Evolutionary conservation across 2,113 vertebrate species (phyloP), one percentile per base, ranked within the genome.

Genomic region (Pelusios castaneus): DNA sequence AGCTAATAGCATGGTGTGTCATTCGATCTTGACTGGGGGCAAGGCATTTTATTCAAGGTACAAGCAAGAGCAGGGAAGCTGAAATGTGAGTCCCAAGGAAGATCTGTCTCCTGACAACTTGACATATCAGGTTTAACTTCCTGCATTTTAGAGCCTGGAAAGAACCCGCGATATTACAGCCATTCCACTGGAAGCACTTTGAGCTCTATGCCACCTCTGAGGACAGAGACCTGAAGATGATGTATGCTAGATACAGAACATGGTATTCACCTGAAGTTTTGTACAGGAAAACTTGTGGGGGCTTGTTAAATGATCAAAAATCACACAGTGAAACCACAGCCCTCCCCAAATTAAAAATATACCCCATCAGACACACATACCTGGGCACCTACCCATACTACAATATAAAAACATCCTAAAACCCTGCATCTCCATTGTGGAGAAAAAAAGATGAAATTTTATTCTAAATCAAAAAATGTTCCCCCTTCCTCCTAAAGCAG

Each of bases 251-350:
- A 47, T 63, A 31, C 7, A 29, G 51, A 11, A 4, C 29, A 54
- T 43, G 31, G 67, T 80, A 84, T 88, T 63, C 34, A 8, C 67
- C 56, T 86, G 79, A 82, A 94, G 94, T 95, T 78, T 75, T 95
- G 78, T 38, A 55, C 76, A 89, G 56, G 2, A 82, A 81, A 85
- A 91, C 51, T 52, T 58, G 58, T 54, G 51, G 86, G 19, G 56
- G 75, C 12, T 80, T 88, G n/a, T 55, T 88, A 80, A 91, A 90
- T 27, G 52, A 94, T 73, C 27, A 52, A 4, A 22, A 4, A n/a
- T n/a, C 56, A 73, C 47, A 82, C 45, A 11, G 14, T 82, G 85
- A 80, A 87, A 60, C 13, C 2, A 0, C 16, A 38, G 13, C 22
- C 85, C 56, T 58, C n/a, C 70, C 81, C 52, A 34, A 29, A 11